Base-by-base conservation (phyloP, 2,797 vertebrate genomes). In the Catostomus latipinnis region DNA sequence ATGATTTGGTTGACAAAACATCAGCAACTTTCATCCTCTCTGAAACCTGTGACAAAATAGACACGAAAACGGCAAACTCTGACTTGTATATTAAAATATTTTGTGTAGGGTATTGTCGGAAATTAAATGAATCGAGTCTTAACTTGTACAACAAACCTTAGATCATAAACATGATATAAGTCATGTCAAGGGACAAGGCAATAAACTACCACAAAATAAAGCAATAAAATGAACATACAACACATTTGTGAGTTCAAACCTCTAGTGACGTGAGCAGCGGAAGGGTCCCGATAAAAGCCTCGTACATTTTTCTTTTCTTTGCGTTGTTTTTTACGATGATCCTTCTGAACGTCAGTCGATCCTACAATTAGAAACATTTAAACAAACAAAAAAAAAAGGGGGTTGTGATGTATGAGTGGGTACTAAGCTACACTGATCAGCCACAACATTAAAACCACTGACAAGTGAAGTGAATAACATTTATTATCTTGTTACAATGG, bases 281-380 rank as follows among this genome's bases (percentile, higher is more conserved):
- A 86, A 99, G 91, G 6, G 98, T 98, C 91, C 98, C 96, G 80
- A 99, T 99, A 91, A 99, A 99, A 75, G 95, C 96, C 92, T 99
- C 98, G 84, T 98, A 99, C 94, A 98, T 93, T 94, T 90, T 97
- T 90, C 96, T 96, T 91, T 99, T 99, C 95, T 96, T 98, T 87
- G 98, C 98, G 87, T 99, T 99, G 89, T 98, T 99, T 94, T 99
- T 99, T 74, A 99, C 95, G 91, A 99, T 99, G 90, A 99, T 98
- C 91, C 97, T 97, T 92, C 97, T 94, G 92, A 99, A 99, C 0
- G 98, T 99, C 89, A 96, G 92, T 90, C 98, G 96, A 91, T 99
- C 98, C 98, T 99, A 90, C 84, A 93, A 82, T 6, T 85, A 50
- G 8, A 85, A 50, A 62, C 13, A 62, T 61, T 49, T n/a, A 84